A percentile compares a stretch with the other conserved stretches of the same genome.
Evolutionary conservation across 2,113 vertebrate species (phyloP).

Genomic region (Nasalis larvatus): DNA sequence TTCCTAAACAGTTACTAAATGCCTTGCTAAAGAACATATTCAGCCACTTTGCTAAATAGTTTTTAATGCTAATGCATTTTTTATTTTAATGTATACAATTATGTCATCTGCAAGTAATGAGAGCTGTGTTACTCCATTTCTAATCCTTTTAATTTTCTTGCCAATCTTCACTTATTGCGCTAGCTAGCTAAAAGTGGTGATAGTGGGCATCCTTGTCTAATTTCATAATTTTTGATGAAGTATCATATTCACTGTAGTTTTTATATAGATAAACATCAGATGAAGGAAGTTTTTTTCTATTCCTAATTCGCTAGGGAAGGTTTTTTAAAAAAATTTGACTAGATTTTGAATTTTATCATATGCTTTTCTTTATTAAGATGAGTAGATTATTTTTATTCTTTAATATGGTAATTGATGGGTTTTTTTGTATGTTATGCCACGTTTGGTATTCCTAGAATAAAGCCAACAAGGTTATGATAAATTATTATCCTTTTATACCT

Average conservation of each 20-base stretch:
- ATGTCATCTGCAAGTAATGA: background rate
- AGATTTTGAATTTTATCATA: background rate
- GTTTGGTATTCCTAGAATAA: slow-evolving; percentile 4
- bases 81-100: background rate
- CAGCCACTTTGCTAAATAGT: background rate
- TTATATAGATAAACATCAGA: background rate
- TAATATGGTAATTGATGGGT: background rate
- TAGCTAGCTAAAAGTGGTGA: background rate
- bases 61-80: slow-evolving; percentile 2
- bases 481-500: background rate
- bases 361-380: background rate
- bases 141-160: background rate
- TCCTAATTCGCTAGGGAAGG: background rate
- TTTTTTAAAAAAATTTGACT: background rate
- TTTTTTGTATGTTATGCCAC: background rate
- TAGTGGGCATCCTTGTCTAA: background rate
- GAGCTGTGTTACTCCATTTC: background rate
- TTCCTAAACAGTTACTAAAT: background rate
- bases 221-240: background rate
- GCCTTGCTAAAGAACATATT: background rate
- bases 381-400: background rate
- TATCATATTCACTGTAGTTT: background rate
- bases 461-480: background rate
- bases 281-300: background rate
- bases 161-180: background rate